phyloP scores from a whole-genome alignment of 2,888 invertebrate species.

The Eupithecia centaureata region DNA sequence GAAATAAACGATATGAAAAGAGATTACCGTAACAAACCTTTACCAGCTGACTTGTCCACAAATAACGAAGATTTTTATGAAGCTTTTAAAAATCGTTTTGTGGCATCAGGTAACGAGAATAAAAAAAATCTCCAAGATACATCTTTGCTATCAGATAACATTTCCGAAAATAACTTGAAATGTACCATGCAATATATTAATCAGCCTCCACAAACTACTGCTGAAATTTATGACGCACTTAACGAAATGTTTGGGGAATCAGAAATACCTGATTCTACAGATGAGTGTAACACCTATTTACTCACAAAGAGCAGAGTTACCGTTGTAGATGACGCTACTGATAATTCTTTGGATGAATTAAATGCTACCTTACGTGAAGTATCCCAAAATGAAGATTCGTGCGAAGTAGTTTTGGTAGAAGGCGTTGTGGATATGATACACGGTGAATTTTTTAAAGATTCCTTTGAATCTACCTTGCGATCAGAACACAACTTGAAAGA shows the following conservation, averaged over 20 bases:
- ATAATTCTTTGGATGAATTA: conserved; percentile 7
- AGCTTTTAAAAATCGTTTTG: conserved; percentile 20
- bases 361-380: conserved; percentile 22
- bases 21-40: background rate
- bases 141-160: conserved; percentile 1
- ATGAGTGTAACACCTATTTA: background rate
- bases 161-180: background rate
- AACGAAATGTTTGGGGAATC: conserved; percentile 24
- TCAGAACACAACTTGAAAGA: conserved; percentile 1
- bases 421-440: conserved; percentile 27
- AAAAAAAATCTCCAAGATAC: background rate
- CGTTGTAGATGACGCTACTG: background rate
- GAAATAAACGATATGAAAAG: background rate
- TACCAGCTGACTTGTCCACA: background rate
- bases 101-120: background rate
- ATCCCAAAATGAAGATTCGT: conserved; percentile 21
- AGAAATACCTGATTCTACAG: conserved; percentile 10
- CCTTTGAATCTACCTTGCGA: conserved; percentile 4
- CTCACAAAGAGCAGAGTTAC: background rate
- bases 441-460: conserved; percentile 28
- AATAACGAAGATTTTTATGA: conserved; percentile 15
- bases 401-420: conserved; percentile 20
- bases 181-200: background rate
- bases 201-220: conserved; percentile 12
- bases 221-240: conserved; percentile 21